Conservation (phyloP, 2,888 invertebrate species). For the Eilema depressum region DNA sequence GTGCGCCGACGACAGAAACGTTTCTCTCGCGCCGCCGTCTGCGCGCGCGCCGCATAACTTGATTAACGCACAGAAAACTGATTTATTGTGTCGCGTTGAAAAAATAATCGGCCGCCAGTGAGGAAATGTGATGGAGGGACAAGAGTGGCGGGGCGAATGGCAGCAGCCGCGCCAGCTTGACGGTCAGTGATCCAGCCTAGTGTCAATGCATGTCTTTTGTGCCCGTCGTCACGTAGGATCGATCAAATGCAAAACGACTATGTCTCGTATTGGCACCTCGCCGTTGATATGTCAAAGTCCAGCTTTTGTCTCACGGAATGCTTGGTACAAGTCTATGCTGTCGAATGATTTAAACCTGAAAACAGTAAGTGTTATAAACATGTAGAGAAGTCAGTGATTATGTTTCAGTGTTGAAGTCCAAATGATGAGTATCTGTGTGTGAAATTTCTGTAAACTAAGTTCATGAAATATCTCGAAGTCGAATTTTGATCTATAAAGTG, state of each 20-base stretch:
- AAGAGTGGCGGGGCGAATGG: constrained; percentile 84
- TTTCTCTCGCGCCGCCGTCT: constrained; percentile 79
- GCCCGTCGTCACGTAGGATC: constrained; percentile 30
- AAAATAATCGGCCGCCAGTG: constrained; percentile 78
- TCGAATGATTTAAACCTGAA: constrained; percentile 23
- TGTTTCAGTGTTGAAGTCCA: constrained; percentile 15
- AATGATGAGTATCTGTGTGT: not conserved
- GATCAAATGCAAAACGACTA: constrained; percentile 35
- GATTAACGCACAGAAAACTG: constrained; percentile 83
- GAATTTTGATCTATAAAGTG: not conserved
- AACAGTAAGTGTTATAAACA: constrained; percentile 5
- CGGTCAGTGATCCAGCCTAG: constrained; percentile 76
- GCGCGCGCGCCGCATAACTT: constrained; percentile 73
- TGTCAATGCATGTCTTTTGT: constrained; percentile 48
- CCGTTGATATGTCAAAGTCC: constrained; percentile 36
- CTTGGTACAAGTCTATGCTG: constrained; percentile 29
- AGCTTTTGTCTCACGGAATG: constrained; percentile 19
- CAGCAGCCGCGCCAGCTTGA: constrained; percentile 79
- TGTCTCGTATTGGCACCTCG: constrained; percentile 32
- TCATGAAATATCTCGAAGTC: not conserved
- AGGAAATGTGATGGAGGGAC: constrained; percentile 85
- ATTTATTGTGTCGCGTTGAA: constrained; percentile 86
- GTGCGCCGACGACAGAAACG: constrained; percentile 94
- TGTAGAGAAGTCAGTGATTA: not conserved
- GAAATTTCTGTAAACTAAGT: not conserved